Base-by-base conservation (phyloP, 2,888 invertebrate genomes). In the Seira ritae region DNA sequence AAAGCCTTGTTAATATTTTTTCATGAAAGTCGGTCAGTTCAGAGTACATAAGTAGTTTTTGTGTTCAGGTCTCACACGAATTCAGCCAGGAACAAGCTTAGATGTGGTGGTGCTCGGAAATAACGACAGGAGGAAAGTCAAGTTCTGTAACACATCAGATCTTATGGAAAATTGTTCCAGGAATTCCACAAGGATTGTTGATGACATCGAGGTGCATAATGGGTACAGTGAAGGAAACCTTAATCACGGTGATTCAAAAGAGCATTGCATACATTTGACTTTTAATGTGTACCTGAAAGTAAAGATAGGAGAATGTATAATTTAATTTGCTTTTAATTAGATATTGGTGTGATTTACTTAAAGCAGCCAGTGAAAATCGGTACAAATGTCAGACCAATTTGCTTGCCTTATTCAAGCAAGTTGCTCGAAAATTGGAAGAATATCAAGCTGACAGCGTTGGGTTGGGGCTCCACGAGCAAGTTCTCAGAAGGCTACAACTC, bases 391-490 rank as follows among this genome's bases (percentile, higher is more conserved):
- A 37, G 86, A 8, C 85, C 87, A 19, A 74, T 87, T 6, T 87
- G 87, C 17, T 73, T 87, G 6, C 87, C 87, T 0, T 79, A 76
- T n/a, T 74, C 78, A 15, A 76, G 75, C 67, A 68, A 83, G 10
- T 22, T 87, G n/a, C 65, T 87, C 8, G 72, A 86, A 15, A 24
- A 37, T 17, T 88, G 87, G 87, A 31, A 10, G 0, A 67, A 79
- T 55, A 79, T 85, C 1, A 86, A 85, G 22, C 65, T 88, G 1
- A 80, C 79, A 8, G 79, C 84, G 0, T 72, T 78, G 12, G 88
- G 88, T 1, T 88, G 88, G 88, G 88, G 88, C 31, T 55, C 85
- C 22, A 84, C 80, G 66, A 83, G 82, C 42, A 85, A 80, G 60
- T 79, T 60, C 50, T 42, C 37, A 12, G 46, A 42, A n/a, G 17